Evolutionary conservation across 2,888 invertebrate species (phyloP), one percentile per base, ranked within the genome.

Genomic region (Orthosia gothica): DNA sequence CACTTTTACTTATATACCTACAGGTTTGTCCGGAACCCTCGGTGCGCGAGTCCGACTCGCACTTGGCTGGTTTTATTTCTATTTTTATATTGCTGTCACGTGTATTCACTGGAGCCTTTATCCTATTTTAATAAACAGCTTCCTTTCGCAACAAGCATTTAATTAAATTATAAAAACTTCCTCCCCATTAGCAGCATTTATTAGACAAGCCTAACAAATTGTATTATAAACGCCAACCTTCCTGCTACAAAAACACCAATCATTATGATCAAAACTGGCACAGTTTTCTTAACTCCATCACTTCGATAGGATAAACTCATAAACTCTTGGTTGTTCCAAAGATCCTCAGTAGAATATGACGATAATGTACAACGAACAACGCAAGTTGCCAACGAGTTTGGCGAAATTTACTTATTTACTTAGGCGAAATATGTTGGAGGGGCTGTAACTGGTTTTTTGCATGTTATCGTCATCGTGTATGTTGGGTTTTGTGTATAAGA

Each of bases 321-420:
- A 78, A 78, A 76, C 58, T 81, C 61, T 59, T 75, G 61, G 59
- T 57, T 76, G 70, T 55, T 66, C 20, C 47, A 12, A 23, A 70
- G 72, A 74, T 74, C 58, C 23, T 61, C 50, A 59, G 62, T 61
- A 47, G 66, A 69, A 67, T 69, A 74, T 50, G 45, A 81, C 73
- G 61, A 70, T 80, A 83, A 80, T 76, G 70, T 76, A 83, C 80
- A 80, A 65, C 55, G 70, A 83, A 82, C 68, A 77, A 69, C 58
- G 58, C 68, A 83, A 76, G 70, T 76, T 83, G 54, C 58, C 54
- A 73, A 80, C 59, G 70, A 80, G 68, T 82, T 79, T 69, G 32
- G 59, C 23, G 7, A 76, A 79, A 83, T 82, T 82, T 83, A 72
- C 69, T 79, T 79, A 76, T 76, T 75, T 79, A 76, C 66, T 83